Conservation (phyloP, 2,888 invertebrate species). For the Apodemia duryi region DNA sequence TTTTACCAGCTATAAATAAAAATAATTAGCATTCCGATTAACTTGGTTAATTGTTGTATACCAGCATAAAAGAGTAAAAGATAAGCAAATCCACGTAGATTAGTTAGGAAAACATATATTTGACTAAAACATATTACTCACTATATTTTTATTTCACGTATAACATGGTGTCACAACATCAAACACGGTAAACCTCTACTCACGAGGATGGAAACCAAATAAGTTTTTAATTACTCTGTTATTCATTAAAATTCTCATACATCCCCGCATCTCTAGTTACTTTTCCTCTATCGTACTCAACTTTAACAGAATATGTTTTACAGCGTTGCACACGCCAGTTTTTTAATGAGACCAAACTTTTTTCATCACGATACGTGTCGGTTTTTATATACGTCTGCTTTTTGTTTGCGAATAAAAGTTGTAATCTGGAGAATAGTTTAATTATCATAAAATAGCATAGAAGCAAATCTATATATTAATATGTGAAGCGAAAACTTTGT, state of each 20-base stretch:
- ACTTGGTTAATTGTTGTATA: too few relatives aligned
- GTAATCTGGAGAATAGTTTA: neutral
- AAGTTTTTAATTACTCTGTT: slow-evolving; percentile 12
- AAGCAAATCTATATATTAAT: too few relatives aligned
- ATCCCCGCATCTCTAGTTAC: slow-evolving; percentile 1
- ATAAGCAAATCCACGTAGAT: too few relatives aligned
- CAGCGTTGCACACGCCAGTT: slow-evolving; percentile 14
- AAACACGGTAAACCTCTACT: neutral
- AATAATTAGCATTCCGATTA: too few relatives aligned
- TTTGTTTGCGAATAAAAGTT: neutral
- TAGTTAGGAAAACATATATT: too few relatives aligned
- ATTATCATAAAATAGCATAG: too few relatives aligned
- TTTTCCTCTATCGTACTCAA: neutral
- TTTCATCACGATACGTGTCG: slow-evolving; percentile 13
- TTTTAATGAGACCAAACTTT: slow-evolving; percentile 19
- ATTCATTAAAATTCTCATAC: slow-evolving; percentile 9
- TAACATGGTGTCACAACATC: too few relatives aligned
- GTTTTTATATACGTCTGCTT: neutral
- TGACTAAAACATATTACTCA: too few relatives aligned
- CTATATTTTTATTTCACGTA: too few relatives aligned
- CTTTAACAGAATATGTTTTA: slow-evolving; percentile 14
- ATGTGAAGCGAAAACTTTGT: too few relatives aligned
- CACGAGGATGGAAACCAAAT: neutral
- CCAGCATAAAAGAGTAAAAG: too few relatives aligned
- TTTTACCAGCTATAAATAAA: too few relatives aligned